Evolutionary conservation across 2,888 invertebrate species (phyloP), one percentile per base, ranked within the genome.

Genomic region (Drepana falcataria): DNA sequence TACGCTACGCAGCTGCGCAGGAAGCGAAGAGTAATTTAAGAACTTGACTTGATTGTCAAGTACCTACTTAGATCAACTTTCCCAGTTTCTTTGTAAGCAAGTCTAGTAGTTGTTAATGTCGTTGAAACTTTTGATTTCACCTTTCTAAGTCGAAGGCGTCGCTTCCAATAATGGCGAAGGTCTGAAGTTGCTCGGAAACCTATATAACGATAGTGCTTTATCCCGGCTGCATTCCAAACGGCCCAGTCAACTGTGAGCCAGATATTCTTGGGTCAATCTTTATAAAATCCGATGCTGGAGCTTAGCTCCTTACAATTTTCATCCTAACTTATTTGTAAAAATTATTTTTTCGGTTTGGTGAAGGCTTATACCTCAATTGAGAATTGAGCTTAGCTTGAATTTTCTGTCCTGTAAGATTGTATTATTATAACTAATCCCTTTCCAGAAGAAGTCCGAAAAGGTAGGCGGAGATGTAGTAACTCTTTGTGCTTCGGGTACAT

Each of bases 191-290:
- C 34, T 40, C 40, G 34, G 51, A 2, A 51, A 51, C 6, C 51
- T 51, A 40, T 51, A 44, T 9, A 9, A 6, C 6, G 21, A 57
- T 64, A 55, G 55, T 56, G 60, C 58, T 59, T 60, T 66, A 59
- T 58, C 49, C 56, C 61, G 57, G 60, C 63, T 63, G 59, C 63
- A 68, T 65, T 66, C 56, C 54, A 59, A 63, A 56, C 56, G 55
- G 53, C 51, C 48, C 35, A 49, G 58, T 51, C 54, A 56, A 55
- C 55, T 56, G 56, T 57, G 41, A 59, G 58, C 53, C 56, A 51
- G 55, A 51, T 61, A 62, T 60, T 53, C 59, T 51, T 44, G 58
- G 58, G 60, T 68, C 61, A 69, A 69, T 62, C 58, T 60, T 57
- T 59, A 52, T 57, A 54, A 64, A 66, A 68, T 68, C 57, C 55